Percentiles rank a stretch among this genome's conserved stretches.
Conservation (phyloP, 2,888 invertebrate genomes). For the Orthosia cruda region DNA sequence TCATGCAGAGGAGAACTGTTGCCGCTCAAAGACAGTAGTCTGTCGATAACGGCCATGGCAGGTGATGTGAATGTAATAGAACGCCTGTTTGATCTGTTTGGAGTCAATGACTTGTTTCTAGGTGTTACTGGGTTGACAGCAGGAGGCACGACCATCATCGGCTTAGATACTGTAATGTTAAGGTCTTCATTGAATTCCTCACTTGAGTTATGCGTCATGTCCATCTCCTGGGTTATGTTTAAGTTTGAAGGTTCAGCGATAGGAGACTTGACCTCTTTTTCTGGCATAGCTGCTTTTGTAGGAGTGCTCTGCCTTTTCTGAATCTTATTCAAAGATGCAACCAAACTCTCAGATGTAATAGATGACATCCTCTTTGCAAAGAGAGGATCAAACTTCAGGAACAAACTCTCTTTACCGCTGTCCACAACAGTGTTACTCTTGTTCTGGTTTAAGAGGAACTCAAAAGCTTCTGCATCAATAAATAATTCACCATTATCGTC, state of each 20-base stretch:
- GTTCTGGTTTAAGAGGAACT: conserved; percentile 88
- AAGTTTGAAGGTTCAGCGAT: conserved; percentile 77
- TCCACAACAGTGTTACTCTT: conserved; percentile 82
- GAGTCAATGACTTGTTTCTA: conserved; percentile 81
- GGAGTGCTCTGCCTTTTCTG: conserved; percentile 84
- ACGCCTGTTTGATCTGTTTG: conserved; percentile 83
- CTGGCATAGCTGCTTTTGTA: conserved; percentile 72
- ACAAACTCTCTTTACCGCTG: conserved; percentile 89
- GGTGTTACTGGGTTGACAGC: conserved; percentile 85
- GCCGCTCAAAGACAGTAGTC: conserved; percentile 87
- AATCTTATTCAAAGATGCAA: conserved; percentile 80
- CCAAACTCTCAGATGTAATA: conserved; percentile 78
- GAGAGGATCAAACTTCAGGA: conserved; percentile 88
- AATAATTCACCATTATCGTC: conserved; percentile 84
- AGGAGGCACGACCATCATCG: conserved; percentile 88
- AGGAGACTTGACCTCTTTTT: conserved; percentile 66
- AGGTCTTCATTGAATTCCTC: conserved; percentile 80
- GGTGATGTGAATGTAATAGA: conserved; percentile 89
- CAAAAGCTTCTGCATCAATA: conserved; percentile 88
- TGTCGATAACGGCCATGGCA: conserved; percentile 90
- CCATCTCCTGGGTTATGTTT: conserved; percentile 70
- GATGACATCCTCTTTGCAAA: conserved; percentile 85
- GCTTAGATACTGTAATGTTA: conserved; percentile 82
- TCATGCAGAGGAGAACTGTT: conserved; percentile 82
- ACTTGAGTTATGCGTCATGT: conserved; percentile 50